These are phyloP conservation scores for Nyctibius bracteatus DNA, from an alignment of 2,113 vertebrate species.

Conservation along the genomic window DNA sequence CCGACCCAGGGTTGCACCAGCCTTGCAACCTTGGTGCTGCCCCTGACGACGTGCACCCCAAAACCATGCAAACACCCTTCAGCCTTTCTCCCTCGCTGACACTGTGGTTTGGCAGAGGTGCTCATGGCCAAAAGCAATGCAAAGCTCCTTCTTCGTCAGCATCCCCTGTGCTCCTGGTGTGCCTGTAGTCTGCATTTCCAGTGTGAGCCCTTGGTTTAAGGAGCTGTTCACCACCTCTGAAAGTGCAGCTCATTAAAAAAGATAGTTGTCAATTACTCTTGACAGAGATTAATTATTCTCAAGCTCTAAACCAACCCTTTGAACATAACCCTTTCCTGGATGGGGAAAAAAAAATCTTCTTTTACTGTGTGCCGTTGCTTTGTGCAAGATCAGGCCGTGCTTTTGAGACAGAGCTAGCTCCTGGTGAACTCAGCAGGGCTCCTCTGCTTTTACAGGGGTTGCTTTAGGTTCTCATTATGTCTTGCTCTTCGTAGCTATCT, in stretches of 20 bases:
- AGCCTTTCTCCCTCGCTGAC: too few relatives aligned
- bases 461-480: background rate
- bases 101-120: fast-evolving
- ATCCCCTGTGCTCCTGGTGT: background rate
- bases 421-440: background rate
- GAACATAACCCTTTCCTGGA: background rate
- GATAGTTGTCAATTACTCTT: background rate
- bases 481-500: fast-evolving
- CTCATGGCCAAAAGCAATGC: background rate
- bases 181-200: background rate
- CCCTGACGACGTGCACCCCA: fast-evolving
- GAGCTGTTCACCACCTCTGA: background rate
- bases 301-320: background rate
- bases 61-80: background rate
- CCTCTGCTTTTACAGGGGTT: background rate
- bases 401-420: background rate
- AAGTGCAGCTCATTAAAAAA: background rate
- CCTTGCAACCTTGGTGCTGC: background rate
- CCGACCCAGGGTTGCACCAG: too few relatives aligned
- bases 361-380: background rate
- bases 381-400: background rate
- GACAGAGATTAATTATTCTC: background rate
- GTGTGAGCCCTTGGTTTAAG: background rate
- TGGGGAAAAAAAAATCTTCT: background rate
- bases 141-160: background rate